Evolutionary conservation across 2,797 vertebrate genomes (phyloP), one percentile per base, ranked within the genome.

Genomic region (Podargus strigoides): DNA sequence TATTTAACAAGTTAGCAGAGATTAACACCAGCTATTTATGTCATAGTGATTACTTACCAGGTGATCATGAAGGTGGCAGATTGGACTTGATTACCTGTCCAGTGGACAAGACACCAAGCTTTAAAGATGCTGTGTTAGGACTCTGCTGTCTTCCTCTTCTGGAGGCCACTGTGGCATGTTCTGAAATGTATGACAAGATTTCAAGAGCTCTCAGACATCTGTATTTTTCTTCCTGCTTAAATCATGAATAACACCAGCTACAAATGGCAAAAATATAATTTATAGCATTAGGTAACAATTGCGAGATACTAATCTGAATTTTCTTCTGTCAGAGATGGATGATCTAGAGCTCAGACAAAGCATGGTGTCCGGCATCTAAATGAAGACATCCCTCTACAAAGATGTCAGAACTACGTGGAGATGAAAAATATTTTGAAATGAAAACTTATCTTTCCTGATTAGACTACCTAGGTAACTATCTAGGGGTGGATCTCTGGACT

Each of bases 241-340:
- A 81, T 8, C 6, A 53, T 66, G 39, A 94, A 88, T 66, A 94
- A 87, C 82, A 94, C 77, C 82, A 96, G 42, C 36, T 50, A 28
- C 77, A 56, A 15, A 75, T 49, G 55, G 59, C 68, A 93, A 94
- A 74, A 55, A 26, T 30, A 93, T 79, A 52, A 80, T 92, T 97
- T 90, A 66, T 34, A 86, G 41, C 28, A 53, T 84, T 91, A 93
- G 78, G 87, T 42, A 75, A 72, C 64, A 70, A 8, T 0, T 3
- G 85, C 87, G 73, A 96, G 19, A 90, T 84, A 95, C 81, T 32
- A 78, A 47, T 84, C 39, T 89, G 77, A 94, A 60, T 50, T 55
- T 55, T 86, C 74, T 86, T 75, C n/a, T 92, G 52, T 76, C 86
- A 82, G 81, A 95, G 69, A 69, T 4, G 72, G 94, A 18, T 60